A percentile compares a stretch with the other conserved stretches of the same genome.
Conservation (phyloP, 2,888 invertebrate genomes). For the Chaetogeoica ovagalla region DNA sequence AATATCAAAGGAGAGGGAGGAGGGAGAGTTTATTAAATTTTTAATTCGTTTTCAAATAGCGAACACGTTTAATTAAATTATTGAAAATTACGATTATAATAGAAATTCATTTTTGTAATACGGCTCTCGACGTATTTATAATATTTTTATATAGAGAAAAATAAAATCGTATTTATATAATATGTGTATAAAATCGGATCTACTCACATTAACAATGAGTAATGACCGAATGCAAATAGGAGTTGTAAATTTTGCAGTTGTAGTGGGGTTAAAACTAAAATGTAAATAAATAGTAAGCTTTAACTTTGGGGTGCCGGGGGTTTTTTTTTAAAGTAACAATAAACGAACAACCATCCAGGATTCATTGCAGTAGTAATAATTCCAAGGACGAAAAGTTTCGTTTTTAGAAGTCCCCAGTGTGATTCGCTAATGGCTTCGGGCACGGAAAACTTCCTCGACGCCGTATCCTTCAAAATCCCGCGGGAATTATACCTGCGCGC, state of each 20-base stretch:
- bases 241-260: conserved; percentile 8
- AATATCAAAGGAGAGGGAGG: too few species aligned
- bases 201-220: background rate
- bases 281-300: conserved; percentile 30
- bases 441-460: conserved; percentile 42
- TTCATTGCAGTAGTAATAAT: conserved; percentile 47
- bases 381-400: conserved; percentile 48
- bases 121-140: too few species aligned
- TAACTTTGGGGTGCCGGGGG: background rate
- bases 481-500: conserved; percentile 47
- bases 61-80: too few species aligned
- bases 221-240: background rate
- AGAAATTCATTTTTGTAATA: too few species aligned
- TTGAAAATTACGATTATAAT: too few species aligned
- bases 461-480: conserved; percentile 39
- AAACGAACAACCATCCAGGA: conserved; percentile 42
- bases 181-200: background rate
- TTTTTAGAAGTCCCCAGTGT: conserved; percentile 52
- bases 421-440: conserved; percentile 48
- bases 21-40: too few species aligned
- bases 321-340: conserved; percentile 29
- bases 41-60: too few species aligned
- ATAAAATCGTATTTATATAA: too few species aligned
- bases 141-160: too few species aligned
- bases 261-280: conserved; percentile 26